Conservation (phyloP, 2,797 vertebrate genomes). For the Sebastes kiyomatsui region DNA sequence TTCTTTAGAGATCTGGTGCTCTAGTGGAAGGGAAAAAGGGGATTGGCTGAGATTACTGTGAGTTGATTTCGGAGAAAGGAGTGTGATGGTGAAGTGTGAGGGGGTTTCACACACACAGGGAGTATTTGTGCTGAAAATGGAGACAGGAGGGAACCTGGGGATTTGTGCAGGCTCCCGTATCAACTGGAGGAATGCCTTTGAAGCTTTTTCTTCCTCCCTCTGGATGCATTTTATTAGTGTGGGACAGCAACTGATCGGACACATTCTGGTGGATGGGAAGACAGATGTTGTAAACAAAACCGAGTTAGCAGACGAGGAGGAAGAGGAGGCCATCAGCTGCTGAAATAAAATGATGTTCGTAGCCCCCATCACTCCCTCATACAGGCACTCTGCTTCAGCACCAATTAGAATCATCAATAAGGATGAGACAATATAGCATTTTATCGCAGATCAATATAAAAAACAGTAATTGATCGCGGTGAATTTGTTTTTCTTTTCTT, state of each 20-base stretch:
- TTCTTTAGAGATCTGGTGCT: not conserved
- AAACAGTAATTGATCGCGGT: not conserved
- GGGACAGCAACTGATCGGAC: constrained; percentile 35
- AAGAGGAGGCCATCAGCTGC: constrained; percentile 10
- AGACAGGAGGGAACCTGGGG: constrained; percentile 48
- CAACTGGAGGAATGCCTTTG: constrained; percentile 64
- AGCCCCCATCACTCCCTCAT: not conserved
- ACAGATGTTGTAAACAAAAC: constrained; percentile 35
- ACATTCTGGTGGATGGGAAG: constrained; percentile 19
- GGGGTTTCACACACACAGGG: constrained; percentile 13
- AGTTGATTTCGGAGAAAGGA: constrained; percentile 39
- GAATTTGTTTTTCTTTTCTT: too few species aligned
- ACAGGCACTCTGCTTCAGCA: not conserved
- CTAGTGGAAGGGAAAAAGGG: not conserved
- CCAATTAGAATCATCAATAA: not conserved
- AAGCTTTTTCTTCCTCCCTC: constrained; percentile 46
- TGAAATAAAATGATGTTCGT: not conserved
- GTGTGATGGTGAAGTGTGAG: constrained; percentile 38
- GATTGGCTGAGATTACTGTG: not conserved
- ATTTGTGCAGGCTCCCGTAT: constrained; percentile 55
- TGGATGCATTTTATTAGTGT: constrained; percentile 62
- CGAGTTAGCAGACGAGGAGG: not conserved
- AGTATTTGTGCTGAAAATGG: constrained; percentile 53
- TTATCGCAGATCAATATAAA: not conserved
- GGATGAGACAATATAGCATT: not conserved